Percentiles rank a stretch among this genome's conserved stretches.
Conservation (phyloP, 2,113 vertebrate genomes). For the Eira barbara region DNA sequence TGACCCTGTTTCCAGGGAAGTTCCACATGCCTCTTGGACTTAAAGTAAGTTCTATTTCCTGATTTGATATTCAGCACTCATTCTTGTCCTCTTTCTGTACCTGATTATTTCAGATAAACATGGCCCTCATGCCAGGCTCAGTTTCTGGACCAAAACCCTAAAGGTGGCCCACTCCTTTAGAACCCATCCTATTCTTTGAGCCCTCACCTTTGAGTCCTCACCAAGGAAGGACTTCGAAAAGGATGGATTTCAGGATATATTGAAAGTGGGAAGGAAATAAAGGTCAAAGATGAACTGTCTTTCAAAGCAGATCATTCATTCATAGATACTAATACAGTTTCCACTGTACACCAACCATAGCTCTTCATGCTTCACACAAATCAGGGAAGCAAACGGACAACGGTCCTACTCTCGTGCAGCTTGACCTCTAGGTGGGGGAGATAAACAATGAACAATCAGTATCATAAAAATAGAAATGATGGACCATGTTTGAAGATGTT, state of each 20-base stretch:
- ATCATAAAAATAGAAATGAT: background rate
- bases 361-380: background rate
- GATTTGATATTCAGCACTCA: background rate
- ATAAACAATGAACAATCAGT: background rate
- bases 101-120: background rate
- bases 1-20: background rate
- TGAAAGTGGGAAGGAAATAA: background rate
- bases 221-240: background rate
- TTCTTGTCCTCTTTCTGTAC: background rate
- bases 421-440: background rate
- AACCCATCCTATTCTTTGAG: background rate
- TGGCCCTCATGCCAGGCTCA: background rate
- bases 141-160: background rate
- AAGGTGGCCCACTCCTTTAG: background rate
- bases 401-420: background rate
- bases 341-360: background rate
- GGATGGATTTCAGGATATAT: background rate
- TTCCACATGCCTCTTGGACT: background rate
- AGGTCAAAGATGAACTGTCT: background rate
- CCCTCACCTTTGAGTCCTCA: background rate
- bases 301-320: background rate
- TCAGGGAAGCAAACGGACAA: background rate
- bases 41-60: background rate
- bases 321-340: background rate
- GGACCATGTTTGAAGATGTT: background rate